Evolutionary conservation across 2,888 invertebrate genomes (phyloP).

Genomic region (Crocallis elinguaria): DNA sequence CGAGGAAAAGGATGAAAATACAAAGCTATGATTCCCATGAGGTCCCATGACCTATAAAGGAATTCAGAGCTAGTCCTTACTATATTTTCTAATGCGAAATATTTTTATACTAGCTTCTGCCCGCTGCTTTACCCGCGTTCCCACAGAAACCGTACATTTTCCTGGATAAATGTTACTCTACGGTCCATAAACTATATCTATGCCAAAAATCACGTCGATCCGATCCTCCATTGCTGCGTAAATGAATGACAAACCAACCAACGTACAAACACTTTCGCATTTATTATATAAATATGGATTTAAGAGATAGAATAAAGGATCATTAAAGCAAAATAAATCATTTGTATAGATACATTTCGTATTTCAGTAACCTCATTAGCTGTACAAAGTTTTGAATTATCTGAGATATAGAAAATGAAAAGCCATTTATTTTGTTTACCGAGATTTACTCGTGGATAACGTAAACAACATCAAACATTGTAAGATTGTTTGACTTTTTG

Average conservation of each 20-base stretch:
- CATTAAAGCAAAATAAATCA: slow-evolving; percentile 8
- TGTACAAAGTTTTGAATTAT: neutral
- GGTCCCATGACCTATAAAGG: slow-evolving; percentile 15
- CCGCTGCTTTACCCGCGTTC: no score
- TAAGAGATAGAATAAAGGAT: neutral
- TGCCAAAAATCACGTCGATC: no score
- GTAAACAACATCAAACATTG: neutral
- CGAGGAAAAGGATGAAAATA: slow-evolving; percentile 15
- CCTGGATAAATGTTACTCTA: no score
- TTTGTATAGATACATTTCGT: neutral
- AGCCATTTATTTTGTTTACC: neutral
- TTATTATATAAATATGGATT: no score
- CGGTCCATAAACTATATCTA: no score
- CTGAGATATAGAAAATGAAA: neutral
- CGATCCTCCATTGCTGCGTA: no score
- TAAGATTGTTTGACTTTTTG: no score
- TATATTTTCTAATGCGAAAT: neutral
- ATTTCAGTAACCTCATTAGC: neutral
- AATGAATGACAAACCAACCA: no score
- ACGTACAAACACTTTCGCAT: no score
- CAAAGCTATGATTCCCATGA: slow-evolving; percentile 23
- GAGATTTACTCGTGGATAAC: neutral
- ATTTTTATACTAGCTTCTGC: no score
- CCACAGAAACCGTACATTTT: no score
- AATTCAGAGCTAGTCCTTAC: slow-evolving; percentile 12